Percentiles rank a stretch among this genome's conserved stretches.
phyloP scores from a whole-genome alignment of 2,888 invertebrate species.

The Ichneumon xanthorius region DNA sequence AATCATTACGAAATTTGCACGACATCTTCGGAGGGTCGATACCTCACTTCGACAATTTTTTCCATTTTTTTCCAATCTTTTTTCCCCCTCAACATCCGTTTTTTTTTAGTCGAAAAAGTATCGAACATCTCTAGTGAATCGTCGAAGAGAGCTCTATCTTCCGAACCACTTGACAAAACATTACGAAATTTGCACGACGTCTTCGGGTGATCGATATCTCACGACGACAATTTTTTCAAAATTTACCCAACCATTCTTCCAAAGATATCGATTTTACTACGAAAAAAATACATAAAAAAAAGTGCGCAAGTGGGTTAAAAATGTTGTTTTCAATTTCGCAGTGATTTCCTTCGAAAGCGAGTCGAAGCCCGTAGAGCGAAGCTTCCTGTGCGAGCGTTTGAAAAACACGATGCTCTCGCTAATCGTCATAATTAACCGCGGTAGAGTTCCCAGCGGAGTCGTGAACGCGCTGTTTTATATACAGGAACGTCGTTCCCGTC shows the following conservation, averaged over 20 bases:
- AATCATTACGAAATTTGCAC: too few species aligned
- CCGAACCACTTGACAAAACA: too few species aligned
- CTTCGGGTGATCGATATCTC: too few species aligned
- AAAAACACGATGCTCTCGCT: constrained; percentile 63
- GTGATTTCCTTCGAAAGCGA: constrained; percentile 27
- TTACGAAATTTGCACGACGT: too few species aligned
- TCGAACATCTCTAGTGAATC: too few species aligned
- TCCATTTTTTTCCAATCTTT: too few species aligned
- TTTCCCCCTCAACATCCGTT: too few species aligned
- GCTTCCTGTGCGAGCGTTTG: constrained; percentile 41
- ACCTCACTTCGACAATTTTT: too few species aligned
- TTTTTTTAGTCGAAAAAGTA: too few species aligned
- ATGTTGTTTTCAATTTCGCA: neutral
- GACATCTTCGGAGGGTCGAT: too few species aligned
- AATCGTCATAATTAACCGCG: constrained; percentile 75
- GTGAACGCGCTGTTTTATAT: constrained; percentile 38
- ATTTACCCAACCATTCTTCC: neutral
- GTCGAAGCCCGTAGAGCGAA: constrained; percentile 12
- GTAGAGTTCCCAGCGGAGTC: constrained; percentile 66
- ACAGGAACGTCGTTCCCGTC: neutral
- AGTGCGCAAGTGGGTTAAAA: neutral
- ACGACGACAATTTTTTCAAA: too few species aligned
- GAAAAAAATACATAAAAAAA: neutral
- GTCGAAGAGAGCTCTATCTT: too few species aligned
- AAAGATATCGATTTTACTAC: neutral